These are phyloP conservation scores for Calosoma granatense DNA, from an alignment of 1,140 invertebrate species.

Conservation along the genomic window DNA sequence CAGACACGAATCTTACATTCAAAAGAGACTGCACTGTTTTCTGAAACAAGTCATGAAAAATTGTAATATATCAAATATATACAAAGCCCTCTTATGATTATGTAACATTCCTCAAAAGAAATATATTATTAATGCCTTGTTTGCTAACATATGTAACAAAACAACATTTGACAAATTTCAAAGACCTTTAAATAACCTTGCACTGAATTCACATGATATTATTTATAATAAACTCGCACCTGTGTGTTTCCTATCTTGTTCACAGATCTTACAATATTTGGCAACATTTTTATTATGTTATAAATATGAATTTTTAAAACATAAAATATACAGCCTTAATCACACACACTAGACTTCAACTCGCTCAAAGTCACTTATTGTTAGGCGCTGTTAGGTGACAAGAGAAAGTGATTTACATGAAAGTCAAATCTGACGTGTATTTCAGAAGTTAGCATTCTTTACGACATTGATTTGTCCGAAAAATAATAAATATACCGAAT, in stretches of 20 bases:
- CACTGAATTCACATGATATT: neutral
- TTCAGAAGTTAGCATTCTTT: no score
- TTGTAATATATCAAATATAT: neutral
- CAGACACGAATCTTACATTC: constrained; percentile 45
- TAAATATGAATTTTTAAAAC: constrained; percentile 41
- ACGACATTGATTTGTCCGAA: no score
- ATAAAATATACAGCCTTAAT: no score
- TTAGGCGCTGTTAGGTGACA: no score
- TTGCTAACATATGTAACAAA: neutral
- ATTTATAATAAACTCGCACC: neutral
- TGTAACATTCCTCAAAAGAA: neutral
- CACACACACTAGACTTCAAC: no score
- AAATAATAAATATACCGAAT: no score
- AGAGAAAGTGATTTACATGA: no score
- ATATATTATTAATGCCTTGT: neutral
- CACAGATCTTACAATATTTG: neutral
- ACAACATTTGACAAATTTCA: neutral
- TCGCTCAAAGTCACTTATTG: no score
- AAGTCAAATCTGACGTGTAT: no score
- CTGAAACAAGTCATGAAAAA: neutral
- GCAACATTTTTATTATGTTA: constrained; percentile 22
- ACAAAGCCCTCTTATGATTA: neutral
- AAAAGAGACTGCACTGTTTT: neutral
- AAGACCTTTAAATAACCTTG: constrained; percentile 3
- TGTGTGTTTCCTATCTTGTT: neutral